These are phyloP conservation scores for Hemibagrus guttatus DNA, from an alignment of 2,797 vertebrate genomes.

Conservation along the genomic window DNA sequence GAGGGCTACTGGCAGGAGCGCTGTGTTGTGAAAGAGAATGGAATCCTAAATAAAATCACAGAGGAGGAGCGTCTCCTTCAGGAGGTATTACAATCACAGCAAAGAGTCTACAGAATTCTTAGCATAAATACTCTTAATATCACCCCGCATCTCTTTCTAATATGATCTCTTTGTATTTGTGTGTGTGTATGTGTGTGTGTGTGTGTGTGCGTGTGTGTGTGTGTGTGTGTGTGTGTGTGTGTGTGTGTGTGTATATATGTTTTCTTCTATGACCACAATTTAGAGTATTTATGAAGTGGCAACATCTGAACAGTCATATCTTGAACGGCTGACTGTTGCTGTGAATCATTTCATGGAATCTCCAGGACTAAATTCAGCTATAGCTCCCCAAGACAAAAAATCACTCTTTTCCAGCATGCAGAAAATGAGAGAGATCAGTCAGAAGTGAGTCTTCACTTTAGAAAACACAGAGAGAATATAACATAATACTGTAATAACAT, in stretches of 20 bases:
- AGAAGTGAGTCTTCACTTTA: conserved; percentile 43
- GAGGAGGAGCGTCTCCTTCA: conserved; percentile 48
- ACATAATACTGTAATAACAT: not conserved
- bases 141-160: no score
- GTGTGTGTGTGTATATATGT: not conserved
- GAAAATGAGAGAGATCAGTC: conserved; percentile 50
- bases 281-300: conserved; percentile 57
- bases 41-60: conserved; percentile 40
- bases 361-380: conserved; percentile 25
- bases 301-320: conserved; percentile 51
- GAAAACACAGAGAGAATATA: not conserved
- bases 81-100: conserved; percentile 44
- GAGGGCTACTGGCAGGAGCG: conserved; percentile 50
- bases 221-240: not conserved
- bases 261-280: not conserved
- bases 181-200: not conserved
- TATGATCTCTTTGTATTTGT: not conserved
- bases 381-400: conserved; percentile 43
- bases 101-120: not conserved
- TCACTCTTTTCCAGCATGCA: conserved; percentile 54
- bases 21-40: conserved; percentile 43
- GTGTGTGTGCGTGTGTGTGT: not conserved
- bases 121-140: not conserved
- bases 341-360: conserved; percentile 55
- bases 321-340: conserved; percentile 46